Percentiles rank a stretch among this genome's conserved stretches.
Conservation (phyloP, 2,888 invertebrate genomes). For the Anarsia innoxiella region DNA sequence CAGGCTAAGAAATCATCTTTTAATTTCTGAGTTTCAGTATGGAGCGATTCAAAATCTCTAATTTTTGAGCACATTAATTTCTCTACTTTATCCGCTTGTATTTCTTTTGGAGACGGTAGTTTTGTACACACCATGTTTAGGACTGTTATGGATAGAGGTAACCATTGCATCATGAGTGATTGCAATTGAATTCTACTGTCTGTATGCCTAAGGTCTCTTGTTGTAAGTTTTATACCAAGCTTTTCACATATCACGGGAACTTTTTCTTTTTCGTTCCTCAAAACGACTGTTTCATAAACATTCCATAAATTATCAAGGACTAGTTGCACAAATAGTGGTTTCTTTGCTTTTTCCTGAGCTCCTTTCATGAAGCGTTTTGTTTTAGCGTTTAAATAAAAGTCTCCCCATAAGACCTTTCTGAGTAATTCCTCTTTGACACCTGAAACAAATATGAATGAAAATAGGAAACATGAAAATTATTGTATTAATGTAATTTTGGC, state of each 20-base stretch:
- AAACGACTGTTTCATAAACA: constrained; percentile 87
- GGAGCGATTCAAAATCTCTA: constrained; percentile 79
- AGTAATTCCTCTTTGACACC: constrained; percentile 84
- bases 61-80: constrained; percentile 86
- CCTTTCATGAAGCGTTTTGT: constrained; percentile 89
- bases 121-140: constrained; percentile 86
- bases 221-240: constrained; percentile 83
- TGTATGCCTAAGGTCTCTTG: constrained; percentile 85
- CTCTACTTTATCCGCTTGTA: constrained; percentile 85
- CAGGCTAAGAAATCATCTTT: constrained; percentile 82
- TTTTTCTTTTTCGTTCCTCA: constrained; percentile 85
- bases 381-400: constrained; percentile 91
- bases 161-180: constrained; percentile 90
- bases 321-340: constrained; percentile 93
- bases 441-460: constrained; percentile 22
- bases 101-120: constrained; percentile 87
- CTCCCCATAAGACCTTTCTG: constrained; percentile 93
- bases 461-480: too few species aligned
- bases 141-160: constrained; percentile 89
- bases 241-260: constrained; percentile 81
- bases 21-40: constrained; percentile 80
- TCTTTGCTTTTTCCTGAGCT: constrained; percentile 93
- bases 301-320: constrained; percentile 94
- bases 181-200: constrained; percentile 87
- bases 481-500: too few species aligned